Base-by-base conservation (phyloP, 2,888 invertebrate species). In the Athalia circularis region DNA sequence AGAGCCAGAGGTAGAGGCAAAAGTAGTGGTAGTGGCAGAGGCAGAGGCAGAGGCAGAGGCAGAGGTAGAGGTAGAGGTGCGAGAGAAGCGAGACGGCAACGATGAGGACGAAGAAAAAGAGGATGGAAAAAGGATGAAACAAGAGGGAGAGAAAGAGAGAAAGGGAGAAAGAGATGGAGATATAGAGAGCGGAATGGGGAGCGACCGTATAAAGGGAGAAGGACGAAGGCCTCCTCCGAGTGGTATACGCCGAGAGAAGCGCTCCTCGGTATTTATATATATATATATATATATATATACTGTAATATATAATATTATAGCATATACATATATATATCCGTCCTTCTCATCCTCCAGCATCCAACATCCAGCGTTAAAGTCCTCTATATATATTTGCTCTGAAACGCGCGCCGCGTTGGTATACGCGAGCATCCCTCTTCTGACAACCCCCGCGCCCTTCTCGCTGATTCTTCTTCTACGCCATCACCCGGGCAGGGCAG, bases 371-470 rank as follows among this genome's bases (percentile, higher is more conserved):
- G 3, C 72, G 68, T 43, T 68, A 68, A 68, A 68, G 57, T 72
- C 72, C 59, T 72, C 59, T 72, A 29, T 29, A 29, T 29, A 29
- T 29, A 29, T 29, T 29, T 29, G 57, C 72, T 72, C 72, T 72
- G 72, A 72, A 68, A 72, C 72, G 72, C 59, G 72, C 57, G 72
- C 52, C 59, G 72, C 72, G 52, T 59, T 59, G 57, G 57, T 59
- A 72, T 72, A 72, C 47, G 43, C 72, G 57, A 29, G 72, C 57
- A 72, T 72, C 72, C 59, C 72, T 72, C 72, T 57, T 72, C 72
- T 72, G 43, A 45, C 57, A 54, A 11, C 43, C 72, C 59, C 67
- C 8, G 1, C 72, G 43, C 72, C 47, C 13, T 52, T 15, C 72
- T 52, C 68, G 9, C 50, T 13, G n/a, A 68, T 52, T 68, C 54